Percentiles rank a stretch among this genome's conserved stretches.
phyloP scores from a whole-genome alignment of 2,888 invertebrate species.

The Steinernema hermaphroditum region DNA sequence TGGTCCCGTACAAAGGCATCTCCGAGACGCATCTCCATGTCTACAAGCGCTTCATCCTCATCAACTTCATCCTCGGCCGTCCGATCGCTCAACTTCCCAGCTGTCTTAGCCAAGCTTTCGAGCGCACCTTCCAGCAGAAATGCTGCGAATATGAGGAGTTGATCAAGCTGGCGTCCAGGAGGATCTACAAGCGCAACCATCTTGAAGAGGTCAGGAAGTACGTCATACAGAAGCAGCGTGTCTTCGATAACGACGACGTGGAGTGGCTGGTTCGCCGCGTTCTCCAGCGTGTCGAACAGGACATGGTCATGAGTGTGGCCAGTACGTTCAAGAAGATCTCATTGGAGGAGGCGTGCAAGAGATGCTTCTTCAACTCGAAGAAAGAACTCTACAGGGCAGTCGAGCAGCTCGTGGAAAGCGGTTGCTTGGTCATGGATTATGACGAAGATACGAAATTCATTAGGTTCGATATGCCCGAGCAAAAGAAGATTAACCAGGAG shows the following conservation, averaged over 20 bases:
- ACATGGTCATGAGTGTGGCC: background rate
- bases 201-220: background rate
- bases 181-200: background rate
- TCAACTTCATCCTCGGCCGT: slow-evolving; percentile 3
- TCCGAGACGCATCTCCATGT: background rate
- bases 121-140: background rate
- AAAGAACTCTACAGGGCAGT: background rate
- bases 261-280: background rate
- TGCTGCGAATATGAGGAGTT: background rate
- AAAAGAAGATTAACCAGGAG: too few species aligned
- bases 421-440: too few species aligned
- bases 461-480: too few species aligned
- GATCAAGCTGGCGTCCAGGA: background rate
- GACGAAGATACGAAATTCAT: too few species aligned
- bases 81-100: background rate
- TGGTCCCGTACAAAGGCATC: background rate
- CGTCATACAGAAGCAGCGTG: background rate
- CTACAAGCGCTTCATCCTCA: slow-evolving; percentile 1
- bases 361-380: background rate
- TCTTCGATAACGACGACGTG: background rate
- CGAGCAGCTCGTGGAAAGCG: too few species aligned
- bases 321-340: background rate
- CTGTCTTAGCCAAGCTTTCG: background rate
- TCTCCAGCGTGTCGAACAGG: background rate
- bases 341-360: background rate